Conservation (phyloP, 2,113 vertebrate genomes). For the Lonchura striata region DNA sequence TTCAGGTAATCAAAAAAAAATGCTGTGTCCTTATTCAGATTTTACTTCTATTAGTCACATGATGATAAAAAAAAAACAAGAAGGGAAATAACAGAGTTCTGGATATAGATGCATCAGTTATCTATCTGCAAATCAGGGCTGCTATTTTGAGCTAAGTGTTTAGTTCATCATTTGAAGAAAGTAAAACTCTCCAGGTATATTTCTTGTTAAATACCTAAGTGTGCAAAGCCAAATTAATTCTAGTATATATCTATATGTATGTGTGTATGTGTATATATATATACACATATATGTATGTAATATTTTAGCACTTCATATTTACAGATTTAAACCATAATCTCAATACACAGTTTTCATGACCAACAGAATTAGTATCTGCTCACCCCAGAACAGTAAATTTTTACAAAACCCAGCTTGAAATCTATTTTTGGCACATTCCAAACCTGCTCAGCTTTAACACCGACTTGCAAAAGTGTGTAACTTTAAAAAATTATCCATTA, state of each 20-base stretch:
- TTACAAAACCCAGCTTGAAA: not conserved
- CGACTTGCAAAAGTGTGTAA: not conserved
- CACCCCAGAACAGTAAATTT: not conserved
- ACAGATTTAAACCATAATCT: not conserved
- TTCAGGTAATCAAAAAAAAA: not conserved
- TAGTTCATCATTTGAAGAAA: not conserved
- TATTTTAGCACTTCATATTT: not conserved
- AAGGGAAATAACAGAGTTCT: not conserved
- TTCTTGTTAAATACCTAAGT: not conserved
- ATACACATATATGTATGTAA: too few relatives aligned
- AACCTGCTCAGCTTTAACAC: not conserved
- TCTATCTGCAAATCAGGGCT: not conserved
- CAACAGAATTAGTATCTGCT: not conserved
- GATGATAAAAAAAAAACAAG: not conserved
- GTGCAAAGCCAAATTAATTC: not conserved
- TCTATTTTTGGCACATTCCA: not conserved
- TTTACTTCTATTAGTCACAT: not conserved
- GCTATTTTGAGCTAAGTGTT: not conserved
- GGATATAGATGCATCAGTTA: not conserved
- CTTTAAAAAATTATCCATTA: not conserved
- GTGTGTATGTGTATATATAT: not conserved
- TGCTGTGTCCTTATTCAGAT: not conserved
- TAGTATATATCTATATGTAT: too few relatives aligned
- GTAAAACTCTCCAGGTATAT: not conserved
- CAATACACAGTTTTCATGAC: not conserved